Percentiles rank a stretch among this genome's conserved stretches.
These are phyloP conservation scores for Pseudochaenichthys georgianus DNA, from an alignment of 2,797 vertebrate genomes.

Conservation along the genomic window DNA sequence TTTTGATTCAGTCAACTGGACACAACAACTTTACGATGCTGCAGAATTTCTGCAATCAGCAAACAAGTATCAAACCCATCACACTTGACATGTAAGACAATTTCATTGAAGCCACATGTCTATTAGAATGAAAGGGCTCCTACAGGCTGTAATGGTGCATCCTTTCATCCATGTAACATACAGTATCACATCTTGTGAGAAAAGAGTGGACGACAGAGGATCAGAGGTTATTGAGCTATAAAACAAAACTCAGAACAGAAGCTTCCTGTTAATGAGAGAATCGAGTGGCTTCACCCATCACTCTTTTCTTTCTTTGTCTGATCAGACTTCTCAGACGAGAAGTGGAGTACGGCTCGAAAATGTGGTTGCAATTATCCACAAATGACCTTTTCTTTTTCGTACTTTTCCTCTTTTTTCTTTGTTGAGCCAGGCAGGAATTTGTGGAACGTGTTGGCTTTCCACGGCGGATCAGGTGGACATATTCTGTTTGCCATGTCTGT, in stretches of 20 bases:
- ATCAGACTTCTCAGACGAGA: conserved; percentile 39
- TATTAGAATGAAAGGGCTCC: not conserved
- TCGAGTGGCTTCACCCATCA: conserved; percentile 19
- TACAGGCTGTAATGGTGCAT: conserved; percentile 25
- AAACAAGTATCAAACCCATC: conserved; percentile 35
- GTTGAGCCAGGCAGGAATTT: conserved; percentile 58
- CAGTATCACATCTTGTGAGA: conserved; percentile 15
- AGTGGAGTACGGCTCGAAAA: conserved; percentile 50
- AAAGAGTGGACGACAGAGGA: conserved; percentile 10
- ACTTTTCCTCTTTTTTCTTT: conserved; percentile 8
- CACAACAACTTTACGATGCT: too few relatives aligned
- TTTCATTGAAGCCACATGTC: conserved; percentile 60
- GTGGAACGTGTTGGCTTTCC: conserved; percentile 66
- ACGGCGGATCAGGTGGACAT: conserved; percentile 55
- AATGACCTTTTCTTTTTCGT: conserved; percentile 45
- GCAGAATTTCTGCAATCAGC: conserved; percentile 4
- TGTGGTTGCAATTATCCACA: conserved; percentile 72
- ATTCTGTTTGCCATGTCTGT: conserved; percentile 29
- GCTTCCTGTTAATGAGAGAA: conserved; percentile 4
- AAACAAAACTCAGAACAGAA: conserved; percentile 21
- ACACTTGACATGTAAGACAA: conserved; percentile 23
- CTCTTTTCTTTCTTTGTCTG: conserved; percentile 27
- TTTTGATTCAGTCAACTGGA: too few relatives aligned
- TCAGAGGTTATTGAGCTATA: conserved; percentile 5
- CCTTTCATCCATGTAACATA: conserved; percentile 22